Percentiles rank a stretch among this genome's conserved stretches.
phyloP scores from a whole-genome alignment of 2,113 vertebrate species.

The Pluvialis apricaria region DNA sequence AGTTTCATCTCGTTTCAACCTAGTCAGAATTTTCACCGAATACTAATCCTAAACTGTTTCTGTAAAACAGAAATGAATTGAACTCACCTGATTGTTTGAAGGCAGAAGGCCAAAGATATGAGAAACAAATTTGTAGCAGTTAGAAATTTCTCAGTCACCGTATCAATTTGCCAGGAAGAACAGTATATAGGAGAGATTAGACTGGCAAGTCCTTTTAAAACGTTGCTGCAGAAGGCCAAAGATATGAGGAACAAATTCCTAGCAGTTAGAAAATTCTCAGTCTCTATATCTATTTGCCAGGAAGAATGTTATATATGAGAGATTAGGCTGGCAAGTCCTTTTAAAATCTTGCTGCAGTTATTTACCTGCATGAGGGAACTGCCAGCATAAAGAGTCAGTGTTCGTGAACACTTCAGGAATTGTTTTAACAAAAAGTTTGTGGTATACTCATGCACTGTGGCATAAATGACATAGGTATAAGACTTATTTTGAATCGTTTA shows the following conservation, averaged over 20 bases:
- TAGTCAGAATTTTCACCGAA: neutral
- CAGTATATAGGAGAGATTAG: neutral
- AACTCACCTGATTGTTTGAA: neutral
- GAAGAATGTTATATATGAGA: neutral
- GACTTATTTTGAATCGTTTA: neutral
- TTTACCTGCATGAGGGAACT: neutral
- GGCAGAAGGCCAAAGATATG: neutral
- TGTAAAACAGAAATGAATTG: neutral
- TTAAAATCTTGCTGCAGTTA: neutral
- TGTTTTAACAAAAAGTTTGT: neutral
- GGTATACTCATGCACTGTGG: neutral
- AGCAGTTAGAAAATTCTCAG: neutral
- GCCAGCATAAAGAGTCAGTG: neutral
- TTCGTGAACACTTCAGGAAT: neutral
- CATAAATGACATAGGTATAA: neutral
- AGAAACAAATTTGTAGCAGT: neutral
- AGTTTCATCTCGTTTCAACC: neutral
- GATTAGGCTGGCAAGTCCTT: neutral
- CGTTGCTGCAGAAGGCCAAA: neutral
- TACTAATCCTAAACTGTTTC: neutral
- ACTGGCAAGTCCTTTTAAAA: too few species aligned
- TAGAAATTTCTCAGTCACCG: neutral
- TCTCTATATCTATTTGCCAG: neutral
- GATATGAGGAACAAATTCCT: neutral
- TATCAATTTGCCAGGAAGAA: neutral